A percentile compares a stretch with the other conserved stretches of the same genome.
Conservation (phyloP, 2,797 vertebrate genomes). For the Synaphobranchus kaupii region DNA sequence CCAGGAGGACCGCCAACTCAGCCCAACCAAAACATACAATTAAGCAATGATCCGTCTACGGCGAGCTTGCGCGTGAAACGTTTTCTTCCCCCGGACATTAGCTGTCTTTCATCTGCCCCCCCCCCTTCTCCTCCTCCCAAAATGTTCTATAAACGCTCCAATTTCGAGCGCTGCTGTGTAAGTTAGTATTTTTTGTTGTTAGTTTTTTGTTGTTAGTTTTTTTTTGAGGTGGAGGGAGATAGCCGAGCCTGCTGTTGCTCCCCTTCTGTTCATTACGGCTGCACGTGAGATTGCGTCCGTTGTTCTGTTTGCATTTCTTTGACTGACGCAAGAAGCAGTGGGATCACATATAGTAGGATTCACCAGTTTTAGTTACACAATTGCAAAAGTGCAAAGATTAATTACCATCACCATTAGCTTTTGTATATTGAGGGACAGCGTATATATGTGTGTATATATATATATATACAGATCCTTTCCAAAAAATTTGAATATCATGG, state of each 20-base stretch:
- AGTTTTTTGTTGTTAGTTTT: no score
- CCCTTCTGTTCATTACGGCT: background rate
- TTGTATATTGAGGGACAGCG: background rate
- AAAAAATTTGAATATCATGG: no score
- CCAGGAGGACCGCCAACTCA: conserved; percentile 46
- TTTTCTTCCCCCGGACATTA: conserved; percentile 12
- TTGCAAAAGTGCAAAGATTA: background rate
- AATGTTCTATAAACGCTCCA: background rate
- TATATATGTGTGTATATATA: background rate
- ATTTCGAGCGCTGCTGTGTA: background rate
- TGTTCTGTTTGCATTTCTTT: background rate
- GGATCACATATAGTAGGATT: background rate
- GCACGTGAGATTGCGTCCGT: background rate
- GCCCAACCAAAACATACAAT: conserved; percentile 34
- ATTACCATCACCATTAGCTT: background rate
- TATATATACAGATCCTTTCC: no score
- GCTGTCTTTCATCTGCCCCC: background rate
- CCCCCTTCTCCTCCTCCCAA: no score
- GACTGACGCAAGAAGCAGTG: background rate
- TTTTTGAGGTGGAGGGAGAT: background rate
- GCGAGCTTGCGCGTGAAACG: conserved; percentile 35
- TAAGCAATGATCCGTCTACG: conserved; percentile 21
- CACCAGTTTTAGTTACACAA: background rate
- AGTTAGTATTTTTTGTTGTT: background rate
- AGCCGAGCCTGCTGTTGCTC: background rate